Evolutionary conservation across 2,113 vertebrate species (phyloP).

Genomic region (Nannospalax galili): DNA sequence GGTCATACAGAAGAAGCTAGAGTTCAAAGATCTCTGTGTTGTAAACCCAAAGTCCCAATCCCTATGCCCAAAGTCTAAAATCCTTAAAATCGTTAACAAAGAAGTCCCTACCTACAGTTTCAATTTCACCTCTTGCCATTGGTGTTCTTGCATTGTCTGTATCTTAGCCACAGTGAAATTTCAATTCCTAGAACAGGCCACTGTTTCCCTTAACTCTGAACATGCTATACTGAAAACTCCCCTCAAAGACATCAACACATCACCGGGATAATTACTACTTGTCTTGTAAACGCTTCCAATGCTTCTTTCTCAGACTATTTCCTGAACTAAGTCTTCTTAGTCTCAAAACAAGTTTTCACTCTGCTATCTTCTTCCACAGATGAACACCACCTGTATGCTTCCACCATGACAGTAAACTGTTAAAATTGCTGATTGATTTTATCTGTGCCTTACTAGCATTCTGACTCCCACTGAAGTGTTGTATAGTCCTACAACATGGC

Average conservation of each 20-base stretch:
- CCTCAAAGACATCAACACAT: background rate
- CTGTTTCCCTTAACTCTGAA: conserved; percentile 10
- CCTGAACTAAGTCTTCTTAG: background rate
- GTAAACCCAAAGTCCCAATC: background rate
- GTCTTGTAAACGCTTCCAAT: background rate
- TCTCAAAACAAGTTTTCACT: background rate
- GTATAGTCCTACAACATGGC: background rate
- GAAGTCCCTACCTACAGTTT: background rate
- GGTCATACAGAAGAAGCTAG: background rate
- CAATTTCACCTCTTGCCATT: background rate
- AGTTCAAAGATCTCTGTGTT: background rate
- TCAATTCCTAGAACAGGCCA: background rate
- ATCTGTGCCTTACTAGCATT: conserved; percentile 2
- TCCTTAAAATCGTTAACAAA: background rate
- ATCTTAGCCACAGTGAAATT: background rate
- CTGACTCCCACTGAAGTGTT: background rate
- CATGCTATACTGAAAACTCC: background rate
- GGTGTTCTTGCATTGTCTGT: background rate
- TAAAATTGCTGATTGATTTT: conserved; percentile 11
- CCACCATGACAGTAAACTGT: background rate
- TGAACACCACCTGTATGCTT: background rate
- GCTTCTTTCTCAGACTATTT: background rate
- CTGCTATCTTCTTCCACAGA: background rate
- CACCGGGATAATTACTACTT: background rate
- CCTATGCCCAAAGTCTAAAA: background rate